Evolutionary conservation across 2,888 invertebrate genomes (phyloP), one percentile per base, ranked within the genome.

Genomic region (Girardia tigrina): DNA sequence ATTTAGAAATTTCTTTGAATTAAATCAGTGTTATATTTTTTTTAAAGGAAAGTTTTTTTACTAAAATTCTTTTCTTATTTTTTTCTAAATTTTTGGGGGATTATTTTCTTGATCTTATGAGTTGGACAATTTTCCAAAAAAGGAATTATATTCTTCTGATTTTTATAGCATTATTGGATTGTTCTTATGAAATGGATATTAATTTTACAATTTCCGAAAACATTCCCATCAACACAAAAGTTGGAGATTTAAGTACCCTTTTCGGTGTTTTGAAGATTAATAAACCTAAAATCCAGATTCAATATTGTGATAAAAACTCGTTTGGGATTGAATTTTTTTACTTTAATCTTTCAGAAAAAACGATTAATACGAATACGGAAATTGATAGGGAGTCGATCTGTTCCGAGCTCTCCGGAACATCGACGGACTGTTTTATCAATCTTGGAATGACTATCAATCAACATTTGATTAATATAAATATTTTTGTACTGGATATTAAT

Each of bases 301-400:
- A 56, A n/a, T 56, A 56, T 56, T 56, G 56, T 56, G 56, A 56
- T 16, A 4, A n/a, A 56, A 56, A 56, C 23, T 23, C n/a, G n/a
- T 56, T 56, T 56, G 56, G 23, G 6, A 56, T 56, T 8, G 56
- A 56, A 56, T 56, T 56, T n/a, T 56, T 56, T 56, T 56, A 56
- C 23, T 56, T 56, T n/a, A 56, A 56, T n/a, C 2, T 16, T 12
- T 8, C 56, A 4, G 56, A 56, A n/a, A 2, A n/a, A 56, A 20
- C 56, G 23, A 56, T 56, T 16, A 56, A 56, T 56, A 56, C 56
- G 4, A n/a, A 56, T 23, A 56, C 56, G n/a, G 56, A 56, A 56
- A 56, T 56, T 16, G 56, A 56, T 56, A n/a, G 56, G 23, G 56
- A 56, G n/a, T 20, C 56, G n/a, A 56, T 56, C 23, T 56, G 56